Evolutionary conservation across 2,888 invertebrate genomes (phyloP), one percentile per base, ranked within the genome.

Genomic region (Stenurella melanura): DNA sequence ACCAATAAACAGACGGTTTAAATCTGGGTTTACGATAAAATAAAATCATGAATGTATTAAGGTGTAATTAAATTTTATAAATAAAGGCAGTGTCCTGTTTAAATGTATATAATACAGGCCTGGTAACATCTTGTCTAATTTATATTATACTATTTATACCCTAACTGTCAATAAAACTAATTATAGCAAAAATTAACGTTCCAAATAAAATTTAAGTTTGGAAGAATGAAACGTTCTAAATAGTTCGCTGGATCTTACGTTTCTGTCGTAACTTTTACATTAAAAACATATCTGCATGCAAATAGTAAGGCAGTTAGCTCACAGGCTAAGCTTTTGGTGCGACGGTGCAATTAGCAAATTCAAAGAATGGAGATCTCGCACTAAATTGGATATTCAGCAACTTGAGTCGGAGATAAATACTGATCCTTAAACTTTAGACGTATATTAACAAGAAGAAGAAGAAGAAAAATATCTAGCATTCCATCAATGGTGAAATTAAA

Each of bases 41-140:
- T 38, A 69, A 57, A 69, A 69, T 17, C 64, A 12, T 42, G 42
- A 64, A 69, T 54, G 34, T 26, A 54, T 21, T 38, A 57, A 69
- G 69, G 69, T 69, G 69, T 19, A 69, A 69, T 69, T 69, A 69
- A 69, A 69, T 57, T 57, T 69, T 56, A 69, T 69, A 69, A 69
- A 69, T 57, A 26, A 61, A 56, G 69, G 12, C 57, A 69, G 57
- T 69, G 69, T 57, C 58, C 57, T 34, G 18, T 69, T 57, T 34
- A 69, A 69, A 34, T 11, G 64, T 64, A 64, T 42, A 64, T 42
- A 17, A 1, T 38, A 38, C 12, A 21, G 42, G 64, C 64, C 64
- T 64, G 64, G 15, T 64, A 38, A 17, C 64, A 64, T 64, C 64
- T 64, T 64, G 64, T 38, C 64, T 42, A 64, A 42, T 64, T 64